phyloP scores from a whole-genome alignment of 2,888 invertebrate species.

The Darwinula stevensoni region DNA sequence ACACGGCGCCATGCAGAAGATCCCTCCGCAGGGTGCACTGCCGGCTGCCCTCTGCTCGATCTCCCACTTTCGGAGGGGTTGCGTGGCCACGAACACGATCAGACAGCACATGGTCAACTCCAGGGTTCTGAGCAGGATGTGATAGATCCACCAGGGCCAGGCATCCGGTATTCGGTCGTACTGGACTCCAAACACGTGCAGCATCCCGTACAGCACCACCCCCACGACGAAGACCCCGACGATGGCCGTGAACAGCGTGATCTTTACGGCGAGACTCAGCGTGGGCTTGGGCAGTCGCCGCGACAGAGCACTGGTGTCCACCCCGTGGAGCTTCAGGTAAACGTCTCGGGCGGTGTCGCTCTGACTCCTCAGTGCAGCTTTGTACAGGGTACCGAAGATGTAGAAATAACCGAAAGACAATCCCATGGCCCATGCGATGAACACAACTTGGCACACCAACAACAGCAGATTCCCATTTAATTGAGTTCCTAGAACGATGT shows the following conservation, averaged over 20 bases:
- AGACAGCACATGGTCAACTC: conserved; percentile 64
- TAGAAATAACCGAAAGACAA: conserved; percentile 48
- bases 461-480: conserved; percentile 10
- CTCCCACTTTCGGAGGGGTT: too few species aligned
- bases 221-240: conserved; percentile 51
- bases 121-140: conserved; percentile 48
- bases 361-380: conserved; percentile 1
- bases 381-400: conserved; percentile 14
- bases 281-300: conserved; percentile 17
- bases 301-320: conserved; percentile 9
- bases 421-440: conserved; percentile 50
- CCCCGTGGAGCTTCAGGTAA: too few species aligned
- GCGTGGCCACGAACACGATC: conserved; percentile 57
- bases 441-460: conserved; percentile 36
- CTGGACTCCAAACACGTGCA: conserved; percentile 22
- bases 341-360: too few species aligned
- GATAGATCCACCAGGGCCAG: conserved; percentile 79
- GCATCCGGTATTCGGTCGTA: conserved; percentile 12
- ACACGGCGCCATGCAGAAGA: too few species aligned
- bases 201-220: conserved; percentile 51
- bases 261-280: conserved; percentile 57
- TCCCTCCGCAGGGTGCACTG: too few species aligned
- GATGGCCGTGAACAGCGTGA: conserved; percentile 57
- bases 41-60: too few species aligned
- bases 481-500: conserved; percentile 24